Conservation (phyloP, 2,888 invertebrate genomes). For the Perithous albicinctus region DNA sequence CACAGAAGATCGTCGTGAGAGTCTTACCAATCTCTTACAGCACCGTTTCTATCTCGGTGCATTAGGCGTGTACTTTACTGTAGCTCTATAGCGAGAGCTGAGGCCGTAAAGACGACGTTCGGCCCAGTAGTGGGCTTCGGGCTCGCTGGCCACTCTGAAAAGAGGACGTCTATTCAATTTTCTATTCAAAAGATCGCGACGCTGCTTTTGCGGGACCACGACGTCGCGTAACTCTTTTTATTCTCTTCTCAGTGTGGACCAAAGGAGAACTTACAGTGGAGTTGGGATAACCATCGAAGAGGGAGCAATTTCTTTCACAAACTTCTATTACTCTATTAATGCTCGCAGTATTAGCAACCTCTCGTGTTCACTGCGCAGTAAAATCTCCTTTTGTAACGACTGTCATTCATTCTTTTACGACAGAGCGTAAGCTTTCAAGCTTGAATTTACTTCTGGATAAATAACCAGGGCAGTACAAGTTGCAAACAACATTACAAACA, state of each 20-base stretch:
- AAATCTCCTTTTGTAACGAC: conserved; percentile 18
- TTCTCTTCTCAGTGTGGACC: conserved; percentile 42
- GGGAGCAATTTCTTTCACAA: conserved; percentile 49
- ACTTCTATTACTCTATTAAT: conserved; percentile 53
- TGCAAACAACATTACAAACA: too few relatives aligned
- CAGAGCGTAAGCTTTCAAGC: neutral
- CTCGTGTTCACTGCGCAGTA: neutral
- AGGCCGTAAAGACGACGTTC: conserved; percentile 44
- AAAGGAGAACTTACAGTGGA: conserved; percentile 47
- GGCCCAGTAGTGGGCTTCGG: conserved; percentile 19
- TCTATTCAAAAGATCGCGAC: conserved; percentile 55
- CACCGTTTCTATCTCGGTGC: conserved; percentile 20
- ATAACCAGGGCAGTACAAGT: neutral
- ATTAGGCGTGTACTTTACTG: conserved; percentile 30
- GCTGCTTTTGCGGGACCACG: too few relatives aligned
- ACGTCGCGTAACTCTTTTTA: conserved; percentile 42
- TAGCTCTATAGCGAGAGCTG: neutral
- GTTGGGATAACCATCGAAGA: conserved; percentile 2
- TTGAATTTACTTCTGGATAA: neutral
- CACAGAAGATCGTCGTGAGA: conserved; percentile 54
- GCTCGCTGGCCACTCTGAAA: conserved; percentile 35
- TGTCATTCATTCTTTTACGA: neutral
- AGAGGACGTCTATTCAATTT: conserved; percentile 59
- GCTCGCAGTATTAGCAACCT: conserved; percentile 7
- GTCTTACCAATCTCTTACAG: conserved; percentile 56